Percentiles rank a stretch among this genome's conserved stretches.
phyloP scores from a whole-genome alignment of 2,113 vertebrate species.

The Protobothrops flavoviridis region DNA sequence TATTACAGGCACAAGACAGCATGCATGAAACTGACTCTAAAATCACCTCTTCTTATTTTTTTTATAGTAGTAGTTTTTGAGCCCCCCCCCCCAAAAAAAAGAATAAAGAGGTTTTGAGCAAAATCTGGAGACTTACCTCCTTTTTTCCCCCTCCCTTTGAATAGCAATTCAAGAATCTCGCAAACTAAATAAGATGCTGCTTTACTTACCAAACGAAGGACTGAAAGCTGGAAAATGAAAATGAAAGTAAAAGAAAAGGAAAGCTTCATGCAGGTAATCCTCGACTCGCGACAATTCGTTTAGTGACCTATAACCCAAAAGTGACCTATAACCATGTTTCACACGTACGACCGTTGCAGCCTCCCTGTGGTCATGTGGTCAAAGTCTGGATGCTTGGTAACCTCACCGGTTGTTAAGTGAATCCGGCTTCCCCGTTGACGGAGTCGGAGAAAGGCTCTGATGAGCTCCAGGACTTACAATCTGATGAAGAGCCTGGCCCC shows the following conservation, averaged over 20 bases:
- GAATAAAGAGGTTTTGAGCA: background rate
- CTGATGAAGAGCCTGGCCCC: no score
- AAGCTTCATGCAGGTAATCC: background rate
- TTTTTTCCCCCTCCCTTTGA: background rate
- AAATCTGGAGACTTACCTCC: background rate
- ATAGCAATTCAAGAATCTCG: background rate
- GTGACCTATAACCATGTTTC: no score
- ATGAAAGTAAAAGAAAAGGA: background rate
- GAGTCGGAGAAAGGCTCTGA: no score
- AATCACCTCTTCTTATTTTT: background rate
- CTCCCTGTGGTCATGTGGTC: no score
- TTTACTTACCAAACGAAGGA: background rate
- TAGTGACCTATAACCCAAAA: background rate
- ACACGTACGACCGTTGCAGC: no score
- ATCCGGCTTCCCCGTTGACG: no score
- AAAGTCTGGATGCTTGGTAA: no score
- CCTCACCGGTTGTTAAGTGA: no score
- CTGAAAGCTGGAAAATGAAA: background rate
- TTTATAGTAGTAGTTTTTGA: background rate
- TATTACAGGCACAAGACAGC: no score
- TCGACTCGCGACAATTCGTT: rapidly evolving
- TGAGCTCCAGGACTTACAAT: no score
- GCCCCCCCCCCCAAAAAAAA: background rate
- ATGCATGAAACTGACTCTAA: background rate
- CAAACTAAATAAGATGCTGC: background rate